Conservation (phyloP, 2,888 invertebrate species). For the Pherbina coryleti region DNA sequence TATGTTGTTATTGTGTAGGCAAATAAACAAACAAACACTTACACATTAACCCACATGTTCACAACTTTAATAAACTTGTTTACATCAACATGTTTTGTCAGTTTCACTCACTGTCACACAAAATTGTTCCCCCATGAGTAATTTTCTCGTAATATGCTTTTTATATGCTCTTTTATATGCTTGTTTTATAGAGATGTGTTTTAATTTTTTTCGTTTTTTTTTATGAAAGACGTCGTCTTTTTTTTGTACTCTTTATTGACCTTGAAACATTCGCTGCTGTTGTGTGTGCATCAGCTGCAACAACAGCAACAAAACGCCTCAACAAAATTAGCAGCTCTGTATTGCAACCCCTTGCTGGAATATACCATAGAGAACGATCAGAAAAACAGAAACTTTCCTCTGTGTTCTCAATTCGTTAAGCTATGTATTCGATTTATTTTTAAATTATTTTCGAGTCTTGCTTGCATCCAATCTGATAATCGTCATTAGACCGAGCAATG, state of each 20-base stretch:
- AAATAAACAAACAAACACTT: not conserved
- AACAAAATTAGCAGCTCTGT: no score
- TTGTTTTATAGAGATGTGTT: not conserved
- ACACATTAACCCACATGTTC: not conserved
- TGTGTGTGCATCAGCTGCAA: no score
- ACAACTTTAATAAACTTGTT: no score
- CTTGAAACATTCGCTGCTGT: constrained; percentile 1
- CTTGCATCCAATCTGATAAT: no score
- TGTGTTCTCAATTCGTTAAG: no score
- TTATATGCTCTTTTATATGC: not conserved
- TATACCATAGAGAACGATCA: no score
- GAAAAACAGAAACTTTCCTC: no score
- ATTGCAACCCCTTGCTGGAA: no score
- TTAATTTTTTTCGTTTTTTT: constrained; percentile 10
- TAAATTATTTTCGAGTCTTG: no score
- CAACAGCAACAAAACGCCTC: no score
- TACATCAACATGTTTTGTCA: not conserved
- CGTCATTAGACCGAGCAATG: no score
- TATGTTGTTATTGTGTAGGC: not conserved
- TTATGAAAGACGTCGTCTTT: constrained; percentile 15
- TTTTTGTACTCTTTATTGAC: constrained; percentile 10
- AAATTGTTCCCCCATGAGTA: not conserved
- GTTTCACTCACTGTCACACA: not conserved
- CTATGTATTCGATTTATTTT: no score
- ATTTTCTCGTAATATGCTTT: not conserved